These are phyloP conservation scores for Entomobrya multifasciata DNA, from an alignment of 2,888 invertebrate species.

Conservation along the genomic window DNA sequence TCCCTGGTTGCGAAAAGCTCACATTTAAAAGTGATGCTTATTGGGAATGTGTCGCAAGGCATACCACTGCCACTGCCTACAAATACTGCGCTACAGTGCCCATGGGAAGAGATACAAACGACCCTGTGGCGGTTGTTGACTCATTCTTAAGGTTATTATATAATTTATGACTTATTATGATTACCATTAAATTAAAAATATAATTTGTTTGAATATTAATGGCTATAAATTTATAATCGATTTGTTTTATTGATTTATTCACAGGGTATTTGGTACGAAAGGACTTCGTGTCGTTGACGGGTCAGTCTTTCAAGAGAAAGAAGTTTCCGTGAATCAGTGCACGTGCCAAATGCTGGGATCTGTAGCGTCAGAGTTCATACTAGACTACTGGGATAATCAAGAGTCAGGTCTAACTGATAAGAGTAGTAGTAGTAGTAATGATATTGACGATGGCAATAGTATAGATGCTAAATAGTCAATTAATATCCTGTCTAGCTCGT, in stretches of 20 bases:
- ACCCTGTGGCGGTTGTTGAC: conserved; percentile 74
- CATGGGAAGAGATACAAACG: conserved; percentile 72
- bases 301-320: conserved; percentile 75
- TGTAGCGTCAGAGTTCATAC: conserved; percentile 73
- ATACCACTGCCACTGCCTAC: conserved; percentile 73
- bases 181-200: background rate
- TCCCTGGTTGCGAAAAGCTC: conserved; percentile 73
- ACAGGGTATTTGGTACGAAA: conserved; percentile 74
- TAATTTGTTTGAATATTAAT: background rate
- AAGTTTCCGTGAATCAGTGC: conserved; percentile 75
- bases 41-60: conserved; percentile 73
- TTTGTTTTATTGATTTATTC: background rate
- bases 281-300: conserved; percentile 76
- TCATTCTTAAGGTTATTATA: conserved; percentile 72
- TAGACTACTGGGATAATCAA: conserved; percentile 74
- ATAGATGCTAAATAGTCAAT: conserved; percentile 34
- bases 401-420: conserved; percentile 48
- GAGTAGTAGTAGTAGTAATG: conserved; percentile 23
- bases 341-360: conserved; percentile 76
- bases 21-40: conserved; percentile 68
- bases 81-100: conserved; percentile 75
- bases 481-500: conserved; percentile 8
- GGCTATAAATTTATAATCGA: background rate
- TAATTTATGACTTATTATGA: no score
- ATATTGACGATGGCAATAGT: conserved; percentile 34